Evolutionary conservation across 2,113 vertebrate species (phyloP), one percentile per base, ranked within the genome.

Genomic region (Columbina picui): DNA sequence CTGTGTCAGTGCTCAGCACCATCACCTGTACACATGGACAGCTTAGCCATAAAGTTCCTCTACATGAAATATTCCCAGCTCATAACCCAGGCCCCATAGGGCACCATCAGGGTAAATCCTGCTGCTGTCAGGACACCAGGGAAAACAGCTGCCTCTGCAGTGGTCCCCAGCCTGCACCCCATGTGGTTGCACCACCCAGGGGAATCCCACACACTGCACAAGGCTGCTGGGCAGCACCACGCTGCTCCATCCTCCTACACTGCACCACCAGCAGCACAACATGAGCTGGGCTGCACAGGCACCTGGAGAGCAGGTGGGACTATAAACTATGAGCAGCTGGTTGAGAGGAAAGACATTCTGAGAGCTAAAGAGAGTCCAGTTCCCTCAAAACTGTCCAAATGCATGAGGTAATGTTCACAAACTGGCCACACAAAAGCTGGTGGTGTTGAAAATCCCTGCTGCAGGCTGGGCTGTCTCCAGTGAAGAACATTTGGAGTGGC

Each of bases 191-290:
- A 50, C 78, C 73, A 68, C 73, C 73, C 68, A 87, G 60, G 67
- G 45, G 53, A 74, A 17, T 67, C 53, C 65, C 65, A 34, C 60
- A 74, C 8, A 87, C 53, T 63, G 77, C 92, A 87, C 3, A 6
- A 0, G 2, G 55, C 63, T 34, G 25, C 43, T 1, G 2, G 36
- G 25, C 36, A 49, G 53, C 21, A 10, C 73, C 2, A 10, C 43
- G 16, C 43, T 0, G 8, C 60, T 56, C 34, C 39, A 9, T 45
- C 45, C 18, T 13, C 32, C 13, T 6, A 19, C 1, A 41, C 78
- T 36, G 53, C 34, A 53, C 39, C 9, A 60, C 36, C 32, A 49
- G 36, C 3, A 4, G 34, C 29, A 45, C n/a, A 36, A 25, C 17
- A 10, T 6, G 39, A n/a, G 53, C 41, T 22, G 45, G 21, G 56